Base-by-base conservation (phyloP, 2,113 vertebrate genomes). In the Crotalus tigris region DNA sequence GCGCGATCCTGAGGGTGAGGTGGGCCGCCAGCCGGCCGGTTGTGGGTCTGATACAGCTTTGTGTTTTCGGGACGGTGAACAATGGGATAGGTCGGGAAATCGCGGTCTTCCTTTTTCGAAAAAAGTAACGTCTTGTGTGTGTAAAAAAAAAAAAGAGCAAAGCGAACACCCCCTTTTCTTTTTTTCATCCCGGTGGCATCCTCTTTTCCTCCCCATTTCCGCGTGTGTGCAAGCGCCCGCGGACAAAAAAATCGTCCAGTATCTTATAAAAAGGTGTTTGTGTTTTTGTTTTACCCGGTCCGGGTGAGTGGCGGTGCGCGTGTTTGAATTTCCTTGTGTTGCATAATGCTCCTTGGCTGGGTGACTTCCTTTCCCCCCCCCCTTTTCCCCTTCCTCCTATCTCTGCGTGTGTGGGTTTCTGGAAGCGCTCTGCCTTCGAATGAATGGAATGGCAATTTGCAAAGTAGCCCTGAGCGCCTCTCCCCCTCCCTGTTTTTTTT, bases 391-490 rank as follows among this genome's bases (percentile, higher is more conserved):
- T 91, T 89, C 85, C 75, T 53, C 9, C 6, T 75, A 89, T 49
- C 94, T 85, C 15, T 61, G 96, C 94, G 93, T 93, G 95, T 94
- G 96, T 95, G 95, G 96, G 96, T 97, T 97, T 93, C 95, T 92
- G 92, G 89, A 92, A 86, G 91, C 94, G 90, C 53, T 49, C 94
- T 92, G 91, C 95, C 39, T 39, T 39, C n/a, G 26, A 96, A 93
- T 95, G 95, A 96, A 96, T 96, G 96, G 96, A 95, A 96, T 55
- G 95, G 95, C 89, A 93, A 94, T 95, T 94, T 95, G 96, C 92
- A 92, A 95, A 97, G 94, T 95, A 96, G 95, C 93, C 87, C 81
- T 81, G 94, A 91, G 24, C 55, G 26, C 88, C 21, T 53, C 75
- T 33, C 39, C 69, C 46, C 39, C 24, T 94, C 53, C 44, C 92